phyloP scores from a whole-genome alignment of 2,888 invertebrate species.

The Leptodirus hochenwartii region DNA sequence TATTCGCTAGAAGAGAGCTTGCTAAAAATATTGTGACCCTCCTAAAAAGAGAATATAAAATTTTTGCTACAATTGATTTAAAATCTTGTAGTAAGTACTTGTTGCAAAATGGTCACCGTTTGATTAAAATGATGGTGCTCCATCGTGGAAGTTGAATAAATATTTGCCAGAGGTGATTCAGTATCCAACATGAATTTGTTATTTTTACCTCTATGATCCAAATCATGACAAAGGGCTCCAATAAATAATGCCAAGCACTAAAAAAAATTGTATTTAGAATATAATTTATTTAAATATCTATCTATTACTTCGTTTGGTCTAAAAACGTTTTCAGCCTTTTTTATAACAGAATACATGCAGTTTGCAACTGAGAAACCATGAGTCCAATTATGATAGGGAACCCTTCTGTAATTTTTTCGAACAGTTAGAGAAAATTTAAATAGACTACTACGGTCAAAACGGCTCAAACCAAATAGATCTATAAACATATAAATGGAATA shows the following conservation, averaged over 20 bases:
- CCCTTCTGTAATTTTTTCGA: constrained; percentile 65
- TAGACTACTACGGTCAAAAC: constrained; percentile 49
- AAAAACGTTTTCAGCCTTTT: constrained; percentile 35
- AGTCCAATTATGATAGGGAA: constrained; percentile 78
- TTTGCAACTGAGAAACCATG: constrained; percentile 80
- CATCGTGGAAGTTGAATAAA: constrained; percentile 73
- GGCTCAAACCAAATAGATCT: constrained; percentile 42
- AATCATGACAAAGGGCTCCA: constrained; percentile 66
- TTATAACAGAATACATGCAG: constrained; percentile 59
- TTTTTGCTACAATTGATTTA: constrained; percentile 8
- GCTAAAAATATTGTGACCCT: constrained; percentile 71
- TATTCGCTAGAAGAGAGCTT: constrained; percentile 52
- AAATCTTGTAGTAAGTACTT: constrained; percentile 30
- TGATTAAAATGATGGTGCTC: constrained; percentile 84
- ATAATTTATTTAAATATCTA: constrained; percentile 3
- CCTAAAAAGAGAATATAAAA: too few relatives aligned
- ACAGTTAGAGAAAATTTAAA: constrained; percentile 63
- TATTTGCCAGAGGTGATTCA: constrained; percentile 63
- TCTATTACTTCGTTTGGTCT: constrained; percentile 38
- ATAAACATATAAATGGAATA: constrained; percentile 57
- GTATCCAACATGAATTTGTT: constrained; percentile 74
- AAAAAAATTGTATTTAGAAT: constrained; percentile 3
- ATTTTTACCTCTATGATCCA: constrained; percentile 74
- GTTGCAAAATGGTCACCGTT: constrained; percentile 68
- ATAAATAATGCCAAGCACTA: constrained; percentile 61